Evolutionary conservation across 2,888 invertebrate species (phyloP).

Genomic region (Patella ulyssiponensis): DNA sequence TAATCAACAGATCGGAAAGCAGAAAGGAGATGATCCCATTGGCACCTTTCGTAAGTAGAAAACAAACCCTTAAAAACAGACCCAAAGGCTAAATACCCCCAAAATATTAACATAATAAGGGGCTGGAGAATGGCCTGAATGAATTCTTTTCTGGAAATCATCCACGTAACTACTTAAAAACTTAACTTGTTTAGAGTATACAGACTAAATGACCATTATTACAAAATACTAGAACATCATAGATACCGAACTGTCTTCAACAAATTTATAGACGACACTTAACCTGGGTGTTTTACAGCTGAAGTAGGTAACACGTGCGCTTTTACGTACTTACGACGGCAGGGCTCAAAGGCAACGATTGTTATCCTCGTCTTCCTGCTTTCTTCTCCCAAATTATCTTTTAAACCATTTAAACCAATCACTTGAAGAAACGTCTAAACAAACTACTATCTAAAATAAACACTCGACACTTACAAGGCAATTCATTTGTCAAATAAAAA

Average conservation of each 20-base stretch:
- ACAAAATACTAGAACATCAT: no score
- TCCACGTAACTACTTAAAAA: no score
- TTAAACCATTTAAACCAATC: constrained; percentile 6
- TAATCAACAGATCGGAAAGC: no score
- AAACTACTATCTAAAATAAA: constrained; percentile 1
- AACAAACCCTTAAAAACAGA: no score
- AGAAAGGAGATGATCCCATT: no score
- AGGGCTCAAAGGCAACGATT: not conserved
- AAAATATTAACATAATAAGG: no score
- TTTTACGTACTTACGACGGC: constrained; percentile 1
- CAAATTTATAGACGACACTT: constrained; percentile 2
- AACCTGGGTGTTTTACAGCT: not conserved
- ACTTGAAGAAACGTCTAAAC: constrained; percentile 7
- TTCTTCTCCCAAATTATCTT: not conserved
- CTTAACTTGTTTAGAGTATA: no score
- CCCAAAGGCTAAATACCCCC: no score
- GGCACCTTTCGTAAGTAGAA: no score
- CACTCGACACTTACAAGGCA: constrained; percentile 1
- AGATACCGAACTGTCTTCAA: constrained; percentile 1
- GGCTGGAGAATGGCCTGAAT: no score
- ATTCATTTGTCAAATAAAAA: constrained; percentile 10
- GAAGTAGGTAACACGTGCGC: not conserved
- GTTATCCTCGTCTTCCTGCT: constrained; percentile 3
- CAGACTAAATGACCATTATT: no score
- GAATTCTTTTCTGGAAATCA: no score